Base-by-base conservation (phyloP, 1,140 invertebrate genomes). In the Philotrypesis tridentata region DNA sequence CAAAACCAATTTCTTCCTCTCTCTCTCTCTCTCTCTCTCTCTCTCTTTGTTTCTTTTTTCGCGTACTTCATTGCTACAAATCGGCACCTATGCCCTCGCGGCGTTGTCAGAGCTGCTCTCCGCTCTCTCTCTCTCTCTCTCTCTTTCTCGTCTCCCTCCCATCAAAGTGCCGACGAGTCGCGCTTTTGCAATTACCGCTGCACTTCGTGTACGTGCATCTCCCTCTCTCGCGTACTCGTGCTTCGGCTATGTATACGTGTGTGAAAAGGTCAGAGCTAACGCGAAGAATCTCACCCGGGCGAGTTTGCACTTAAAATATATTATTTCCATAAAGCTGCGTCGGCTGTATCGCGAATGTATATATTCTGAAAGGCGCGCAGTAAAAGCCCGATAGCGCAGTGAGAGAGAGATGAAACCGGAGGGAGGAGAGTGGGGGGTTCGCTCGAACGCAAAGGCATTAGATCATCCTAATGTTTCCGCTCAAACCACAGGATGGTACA, bases 241-340 rank as follows among this genome's bases (percentile, higher is more conserved):
- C 12, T 2, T 21, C 5, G 48, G n/a, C n/a, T n/a, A n/a, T n/a
- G n/a, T n/a, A n/a, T n/a, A n/a, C 0, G 5, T 55, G 21, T 55
- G 48, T n/a, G 21, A 55, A 55, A 55, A 55, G 17, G 48, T 21
- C 14, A 14, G 17, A 21, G 48, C 48, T n/a, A 55, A 55, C 48
- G 48, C 7, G 48, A 55, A 21, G 48, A 55, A 55, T 55, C 48
- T n/a, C 48, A n/a, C 48, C n/a, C 6, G 48, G n/a, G 48, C 48
- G 12, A 37, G 3, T 48, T 17, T 17, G 48, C 48, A 55, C 48
- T 55, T 73, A 33, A 55, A 60, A 79, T 71, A 70, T 60, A 79
- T 79, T 79, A 86, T 87, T 85, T 84, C 85, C 83, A 55, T 73
- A n/a, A 17, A 63, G 60, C 31, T 73, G 25, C 71, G 27, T 31